phyloP scores from a whole-genome alignment of 2,888 invertebrate genomes.

The Microdon myrmicae region DNA sequence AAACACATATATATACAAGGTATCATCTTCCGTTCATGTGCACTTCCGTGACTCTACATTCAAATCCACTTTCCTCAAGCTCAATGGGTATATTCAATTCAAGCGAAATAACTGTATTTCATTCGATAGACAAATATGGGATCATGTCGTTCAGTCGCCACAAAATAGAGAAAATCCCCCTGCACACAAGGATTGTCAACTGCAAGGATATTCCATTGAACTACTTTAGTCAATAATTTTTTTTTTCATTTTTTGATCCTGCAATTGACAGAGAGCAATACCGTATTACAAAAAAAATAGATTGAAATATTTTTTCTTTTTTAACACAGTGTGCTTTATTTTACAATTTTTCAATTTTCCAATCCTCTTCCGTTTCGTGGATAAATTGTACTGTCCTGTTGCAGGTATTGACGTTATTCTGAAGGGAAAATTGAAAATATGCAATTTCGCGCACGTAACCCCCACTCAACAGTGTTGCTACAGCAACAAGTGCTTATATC shows the following conservation, averaged over 20 bases:
- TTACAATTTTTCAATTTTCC: slow-evolving; percentile 1
- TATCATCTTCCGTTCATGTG: too few species aligned
- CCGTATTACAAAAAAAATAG: slow-evolving; percentile 1
- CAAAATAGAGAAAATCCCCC: background rate
- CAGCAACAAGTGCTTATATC: slow-evolving; percentile 4
- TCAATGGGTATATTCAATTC: background rate
- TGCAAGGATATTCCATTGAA: slow-evolving; percentile 4
- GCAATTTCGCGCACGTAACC: slow-evolving; percentile 10
- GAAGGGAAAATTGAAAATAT: slow-evolving; percentile 23
- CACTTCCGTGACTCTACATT: too few species aligned
- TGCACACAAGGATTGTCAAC: background rate
- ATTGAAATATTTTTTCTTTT: slow-evolving; percentile 4
- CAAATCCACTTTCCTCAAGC: too few species aligned
- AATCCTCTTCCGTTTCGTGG: too few species aligned
- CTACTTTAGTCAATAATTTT: too few species aligned
- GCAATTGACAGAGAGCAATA: slow-evolving; percentile 2
- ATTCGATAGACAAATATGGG: background rate
- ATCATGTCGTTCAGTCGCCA: background rate
- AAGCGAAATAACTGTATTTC: too few species aligned
- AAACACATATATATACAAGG: too few species aligned
- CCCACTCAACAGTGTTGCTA: slow-evolving; percentile 14
- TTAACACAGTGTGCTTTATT: background rate
- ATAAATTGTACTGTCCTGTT: too few species aligned
- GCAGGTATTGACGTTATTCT: too few species aligned
- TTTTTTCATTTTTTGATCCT: slow-evolving; percentile 3